phyloP scores from a whole-genome alignment of 64 coral and sea anemone genomes.

The Montipora cactus region DNA sequence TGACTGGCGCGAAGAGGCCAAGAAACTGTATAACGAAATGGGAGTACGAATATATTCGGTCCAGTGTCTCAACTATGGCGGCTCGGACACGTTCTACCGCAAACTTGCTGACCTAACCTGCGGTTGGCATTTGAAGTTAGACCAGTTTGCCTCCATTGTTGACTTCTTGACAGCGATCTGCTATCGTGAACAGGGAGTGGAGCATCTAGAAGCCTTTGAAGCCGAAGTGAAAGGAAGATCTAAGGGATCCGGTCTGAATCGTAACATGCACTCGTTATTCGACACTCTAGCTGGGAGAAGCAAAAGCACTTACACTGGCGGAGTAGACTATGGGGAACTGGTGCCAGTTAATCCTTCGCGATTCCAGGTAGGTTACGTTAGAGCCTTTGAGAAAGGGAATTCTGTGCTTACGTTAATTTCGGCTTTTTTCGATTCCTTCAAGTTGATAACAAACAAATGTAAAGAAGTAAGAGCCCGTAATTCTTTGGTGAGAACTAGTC shows the following conservation, averaged over 20 bases:
- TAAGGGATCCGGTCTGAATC: constrained; percentile 88
- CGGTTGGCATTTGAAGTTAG: constrained; percentile 98
- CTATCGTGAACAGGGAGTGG: constrained; percentile 88
- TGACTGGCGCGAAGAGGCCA: constrained; percentile 90
- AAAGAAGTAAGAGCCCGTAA: too few relatives aligned
- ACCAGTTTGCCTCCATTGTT: constrained; percentile 94
- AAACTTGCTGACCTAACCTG: constrained; percentile 84
- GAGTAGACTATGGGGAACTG: constrained; percentile 23
- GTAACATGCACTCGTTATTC: constrained; percentile 89
- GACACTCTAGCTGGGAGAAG: constrained; percentile 88
- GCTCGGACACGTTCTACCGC: constrained; percentile 80
- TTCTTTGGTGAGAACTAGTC: too few relatives aligned
- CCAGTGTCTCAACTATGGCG: constrained; percentile 77
- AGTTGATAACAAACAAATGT: too few relatives aligned
- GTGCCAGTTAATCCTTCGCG: constrained; percentile 87
- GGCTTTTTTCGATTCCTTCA: too few relatives aligned
- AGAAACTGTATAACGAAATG: constrained; percentile 93
- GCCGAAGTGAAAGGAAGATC: constrained; percentile 73
- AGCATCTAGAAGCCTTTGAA: constrained; percentile 83
- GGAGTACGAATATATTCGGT: constrained; percentile 89
- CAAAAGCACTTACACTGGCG: constrained; percentile 46
- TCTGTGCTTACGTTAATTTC: too few relatives aligned
- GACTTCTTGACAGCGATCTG: constrained; percentile 96
- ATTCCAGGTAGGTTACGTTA: constrained; percentile 45
- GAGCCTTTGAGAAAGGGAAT: too few relatives aligned